phyloP scores from a whole-genome alignment of 2,888 invertebrate genomes.

The Epinotia ramella region DNA sequence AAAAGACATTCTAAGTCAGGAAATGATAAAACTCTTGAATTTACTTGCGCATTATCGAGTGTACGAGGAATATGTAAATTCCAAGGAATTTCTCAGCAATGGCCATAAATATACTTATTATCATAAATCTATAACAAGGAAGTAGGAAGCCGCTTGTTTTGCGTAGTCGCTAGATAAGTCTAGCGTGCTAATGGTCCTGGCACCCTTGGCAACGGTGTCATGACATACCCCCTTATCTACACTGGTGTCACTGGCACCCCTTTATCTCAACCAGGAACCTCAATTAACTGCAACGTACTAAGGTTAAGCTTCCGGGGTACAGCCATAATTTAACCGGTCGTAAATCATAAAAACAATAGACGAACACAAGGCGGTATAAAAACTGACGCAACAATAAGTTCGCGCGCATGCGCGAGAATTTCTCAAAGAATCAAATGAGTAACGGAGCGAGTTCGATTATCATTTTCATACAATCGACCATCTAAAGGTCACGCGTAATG shows the following conservation, averaged over 20 bases:
- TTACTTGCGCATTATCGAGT: neutral
- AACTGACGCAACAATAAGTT: conserved; percentile 51
- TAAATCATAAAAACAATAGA: conserved; percentile 50
- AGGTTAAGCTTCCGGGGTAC: conserved; percentile 34
- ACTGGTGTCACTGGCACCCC: conserved; percentile 37
- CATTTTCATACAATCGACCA: conserved; percentile 80
- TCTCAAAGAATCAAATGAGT: conserved; percentile 68
- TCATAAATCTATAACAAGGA: conserved; percentile 42
- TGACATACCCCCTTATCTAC: conserved; percentile 50
- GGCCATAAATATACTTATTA: conserved; percentile 35
- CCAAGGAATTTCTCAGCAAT: neutral
- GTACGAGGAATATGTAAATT: too few species aligned
- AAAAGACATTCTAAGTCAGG: neutral
- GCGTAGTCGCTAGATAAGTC: conserved; percentile 27
- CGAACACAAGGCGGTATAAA: conserved; percentile 49
- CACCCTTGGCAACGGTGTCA: conserved; percentile 51
- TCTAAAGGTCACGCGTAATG: conserved; percentile 83
- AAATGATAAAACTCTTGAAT: neutral
- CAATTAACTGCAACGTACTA: conserved; percentile 47
- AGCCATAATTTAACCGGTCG: conserved; percentile 46
- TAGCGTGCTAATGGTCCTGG: conserved; percentile 46
- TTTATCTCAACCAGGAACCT: conserved; percentile 50
- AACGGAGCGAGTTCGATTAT: conserved; percentile 79
- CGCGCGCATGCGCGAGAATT: conserved; percentile 58
- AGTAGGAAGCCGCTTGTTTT: conserved; percentile 38